phyloP scores from a whole-genome alignment of 1,140 invertebrate species.

The Augochlora pura region DNA sequence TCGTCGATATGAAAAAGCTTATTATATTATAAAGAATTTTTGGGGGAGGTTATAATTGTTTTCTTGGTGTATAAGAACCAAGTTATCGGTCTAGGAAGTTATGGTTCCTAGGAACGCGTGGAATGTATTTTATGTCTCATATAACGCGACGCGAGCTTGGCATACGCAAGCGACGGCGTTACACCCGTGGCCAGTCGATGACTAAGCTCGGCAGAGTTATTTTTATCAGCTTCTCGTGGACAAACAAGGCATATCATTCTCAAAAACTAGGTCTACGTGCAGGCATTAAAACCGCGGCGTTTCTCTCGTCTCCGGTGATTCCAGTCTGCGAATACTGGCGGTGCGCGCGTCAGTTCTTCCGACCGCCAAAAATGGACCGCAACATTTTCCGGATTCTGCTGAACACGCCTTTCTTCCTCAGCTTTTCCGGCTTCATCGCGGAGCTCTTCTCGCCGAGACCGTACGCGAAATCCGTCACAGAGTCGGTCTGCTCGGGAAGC shows the following conservation, averaged over 20 bases:
- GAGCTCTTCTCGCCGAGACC: not conserved
- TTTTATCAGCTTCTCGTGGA: constrained; percentile 49
- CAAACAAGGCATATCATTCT: constrained; percentile 7
- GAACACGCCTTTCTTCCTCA: constrained; percentile 44
- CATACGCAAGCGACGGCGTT: constrained; percentile 14
- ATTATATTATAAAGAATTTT: constrained; percentile 51
- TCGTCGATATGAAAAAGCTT: not conserved
- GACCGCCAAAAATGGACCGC: constrained; percentile 47
- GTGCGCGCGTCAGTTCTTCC: constrained; percentile 55
- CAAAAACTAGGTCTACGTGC: constrained; percentile 16
- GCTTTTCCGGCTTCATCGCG: constrained; percentile 27
- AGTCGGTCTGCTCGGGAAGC: not conserved
- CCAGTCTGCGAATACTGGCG: not conserved
- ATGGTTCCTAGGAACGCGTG: constrained; percentile 27
- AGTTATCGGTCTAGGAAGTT: not conserved
- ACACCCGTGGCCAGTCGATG: constrained; percentile 13
- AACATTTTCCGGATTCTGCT: constrained; percentile 60
- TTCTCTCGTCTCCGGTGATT: not conserved
- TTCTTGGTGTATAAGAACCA: not conserved
- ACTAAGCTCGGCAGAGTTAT: constrained; percentile 42
- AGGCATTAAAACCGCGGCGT: not conserved
- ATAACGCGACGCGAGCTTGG: not conserved
- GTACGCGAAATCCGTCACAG: not conserved
- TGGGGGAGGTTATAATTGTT: constrained; percentile 7
- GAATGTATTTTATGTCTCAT: constrained; percentile 36